Base-by-base conservation (phyloP, 2,113 vertebrate genomes). In the Notechis scutatus region DNA sequence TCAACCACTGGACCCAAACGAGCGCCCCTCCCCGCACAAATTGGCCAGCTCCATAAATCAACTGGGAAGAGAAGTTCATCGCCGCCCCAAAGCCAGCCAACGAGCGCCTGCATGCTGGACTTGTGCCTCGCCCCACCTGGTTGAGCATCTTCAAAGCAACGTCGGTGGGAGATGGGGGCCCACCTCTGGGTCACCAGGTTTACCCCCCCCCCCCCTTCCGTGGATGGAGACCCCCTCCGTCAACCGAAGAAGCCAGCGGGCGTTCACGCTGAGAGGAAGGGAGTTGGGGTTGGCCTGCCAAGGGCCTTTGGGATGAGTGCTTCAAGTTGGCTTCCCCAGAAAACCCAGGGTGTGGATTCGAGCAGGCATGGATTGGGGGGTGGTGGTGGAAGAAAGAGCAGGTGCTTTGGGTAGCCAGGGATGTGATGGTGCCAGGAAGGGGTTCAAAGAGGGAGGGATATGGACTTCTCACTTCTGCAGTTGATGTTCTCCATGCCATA, bases 1-100 rank as follows among this genome's bases (percentile, higher is more conserved):
- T 55, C 59, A 93, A 90, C 59, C 45, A 85, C 21, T 90, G 95
- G 93, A 93, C 93, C 94, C 87, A 57, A 91, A 88, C 94, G 56
- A 87, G 20, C 39, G 4, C 52, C 88, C 59, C 87, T 47, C 47
- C 47, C 47, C 6, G 4, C 47, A 20, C 55, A 55, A 93, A 90
- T 59, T 64, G 93, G 94, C 93, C 91, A 59, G 93, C 64, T 29
- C 94, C 92, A 94, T 92, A 86, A 88, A 55, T 14, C 9, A 20
- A n/a, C 20, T 10, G 34, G 87, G 8, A 50, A 26, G 74, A 89
- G 64, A 59, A 47, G 24, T 93, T 92, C 87, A 59, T 47, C 45
- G 3, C 56, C 59, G 29, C 91, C 87, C 90, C 23, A 34, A 0
- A 18, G 24, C 74, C 42, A 21, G 11, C 24, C 74, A 88, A 85